Base-by-base conservation (phyloP, 2,797 vertebrate species). In the Pantherophis alleghaniensis region DNA sequence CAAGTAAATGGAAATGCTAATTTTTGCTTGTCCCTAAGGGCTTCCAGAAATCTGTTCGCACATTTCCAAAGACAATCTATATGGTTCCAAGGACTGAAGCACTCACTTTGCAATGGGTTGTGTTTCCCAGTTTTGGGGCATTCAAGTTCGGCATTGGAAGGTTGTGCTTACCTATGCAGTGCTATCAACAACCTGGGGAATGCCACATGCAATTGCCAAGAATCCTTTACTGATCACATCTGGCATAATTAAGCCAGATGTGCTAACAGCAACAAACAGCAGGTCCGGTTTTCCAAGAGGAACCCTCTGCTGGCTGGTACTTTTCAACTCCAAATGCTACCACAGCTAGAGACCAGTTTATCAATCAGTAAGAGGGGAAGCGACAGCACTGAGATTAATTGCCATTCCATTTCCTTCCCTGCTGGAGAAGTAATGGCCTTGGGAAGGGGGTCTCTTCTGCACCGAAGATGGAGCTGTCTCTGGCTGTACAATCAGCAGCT, bases 361-460 rank as follows among this genome's bases (percentile, higher is more conserved):
- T 93, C 90, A 93, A 93, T 93, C 92, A 89, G 66, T 91, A 63
- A 91, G 90, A 42, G 69, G 59, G 93, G 56, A 89, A 91, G 90
- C 56, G 57, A 89, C 87, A 66, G 87, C 11, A 5, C 37, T 14
- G n/a, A 86, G 90, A 93, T 93, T 89, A 93, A 91, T 93, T 74
- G 91, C 93, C 90, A 91, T 88, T 74, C 59, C 55, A 91, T 74
- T 66, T 91, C 83, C 57, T 91, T 91, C 51, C 55, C 69, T 93
- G 87, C 87, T 86, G 87, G 66, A 57, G 87, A 91, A 89, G 57
- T 91, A 91, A 93, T 91, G 87, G 90, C 69, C 51, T 63, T 83
- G 69, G 69, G 90, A 32, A 26, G 90, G 37, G 2, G 37, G 69
- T 61, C 86, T 89, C 87, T 89, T 53, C 69, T 63, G 93, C 74